These are phyloP conservation scores for Gandaritis pyraliata DNA, from an alignment of 2,888 invertebrate species.

Conservation along the genomic window DNA sequence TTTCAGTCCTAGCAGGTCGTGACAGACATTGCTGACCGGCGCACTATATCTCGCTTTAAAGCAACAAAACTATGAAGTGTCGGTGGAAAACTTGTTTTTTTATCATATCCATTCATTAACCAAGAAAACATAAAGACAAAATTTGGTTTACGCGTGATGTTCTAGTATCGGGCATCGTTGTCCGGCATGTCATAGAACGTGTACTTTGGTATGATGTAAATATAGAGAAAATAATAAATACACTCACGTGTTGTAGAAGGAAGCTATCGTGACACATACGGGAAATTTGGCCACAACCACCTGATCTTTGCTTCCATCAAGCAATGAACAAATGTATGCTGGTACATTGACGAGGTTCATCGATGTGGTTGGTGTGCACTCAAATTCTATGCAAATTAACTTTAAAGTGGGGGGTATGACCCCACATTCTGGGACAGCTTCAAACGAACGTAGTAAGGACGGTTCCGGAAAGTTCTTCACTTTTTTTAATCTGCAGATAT, in stretches of 20 bases:
- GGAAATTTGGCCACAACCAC: constrained; percentile 79
- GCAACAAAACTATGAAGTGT: too few relatives aligned
- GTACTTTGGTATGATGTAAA: neutral
- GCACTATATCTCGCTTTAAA: too few relatives aligned
- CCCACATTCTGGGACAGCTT: constrained; percentile 65
- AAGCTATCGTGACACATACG: constrained; percentile 71
- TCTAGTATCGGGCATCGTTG: too few relatives aligned
- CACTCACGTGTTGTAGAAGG: constrained; percentile 78
- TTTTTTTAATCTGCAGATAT: constrained; percentile 66
- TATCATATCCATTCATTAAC: too few relatives aligned
- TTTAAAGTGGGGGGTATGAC: constrained; percentile 62
- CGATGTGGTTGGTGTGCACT: constrained; percentile 72
- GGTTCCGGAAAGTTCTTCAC: constrained; percentile 77
- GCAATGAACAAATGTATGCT: constrained; percentile 69
- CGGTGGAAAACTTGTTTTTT: too few relatives aligned
- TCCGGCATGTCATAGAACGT: too few relatives aligned
- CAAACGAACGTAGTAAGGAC: constrained; percentile 66
- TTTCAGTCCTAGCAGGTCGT: too few relatives aligned
- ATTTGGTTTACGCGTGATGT: too few relatives aligned
- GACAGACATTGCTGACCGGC: too few relatives aligned
- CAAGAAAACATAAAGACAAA: too few relatives aligned
- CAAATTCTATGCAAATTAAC: constrained; percentile 64
- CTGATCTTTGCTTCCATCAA: constrained; percentile 76
- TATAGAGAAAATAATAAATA: neutral
- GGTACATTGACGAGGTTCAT: constrained; percentile 73